Base-by-base conservation (phyloP, 2,797 vertebrate species). In the Odontamblyopus lacepedii region DNA sequence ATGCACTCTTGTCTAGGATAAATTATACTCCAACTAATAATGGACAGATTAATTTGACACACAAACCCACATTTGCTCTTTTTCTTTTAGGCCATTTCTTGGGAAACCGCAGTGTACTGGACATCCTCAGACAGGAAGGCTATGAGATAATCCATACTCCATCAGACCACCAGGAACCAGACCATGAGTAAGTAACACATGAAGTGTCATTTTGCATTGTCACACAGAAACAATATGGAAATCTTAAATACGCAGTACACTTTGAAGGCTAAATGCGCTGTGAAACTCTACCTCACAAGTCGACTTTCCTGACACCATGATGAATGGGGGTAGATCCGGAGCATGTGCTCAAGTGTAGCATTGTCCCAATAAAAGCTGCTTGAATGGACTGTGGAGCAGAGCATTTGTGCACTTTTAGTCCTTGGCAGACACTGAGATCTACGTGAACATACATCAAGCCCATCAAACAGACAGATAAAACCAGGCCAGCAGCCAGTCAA, bases 31-130 rank as follows among this genome's bases (percentile, higher is more conserved):
- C 27, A 30, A 61, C 29, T 30, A 32, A 18, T 32, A 18, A 59
- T 27, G n/a, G 11, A 61, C 29, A 32, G 59, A 66, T 63, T 29
- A 9, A 26, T 56, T 32, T 41, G 13, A 69, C 53, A 57, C n/a
- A 57, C 35, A 12, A 73, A 16, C 3, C 73, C 51, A 73, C 74
- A 63, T 70, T 38, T 73, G n/a, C 0, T 7, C 9, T 66, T 72
- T 41, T n/a, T 81, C 75, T 61, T 9, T 81, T 88, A 99, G 98
- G 98, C 92, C 98, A 99, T 90, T 99, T 99, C 89, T 94, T 99
- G 91, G 97, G 98, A 71, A 99, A 99, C 92, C 96, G 95, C 91
- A 99, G 97, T 32, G 96, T 99, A 90, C 94, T 99, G 80, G 96
- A 98, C 84, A 96, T 99, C 85, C 94, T 99, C 83, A 94, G 94